Evolutionary conservation across 2,888 invertebrate species (phyloP).

Genomic region (Andrena chrysosceles): DNA sequence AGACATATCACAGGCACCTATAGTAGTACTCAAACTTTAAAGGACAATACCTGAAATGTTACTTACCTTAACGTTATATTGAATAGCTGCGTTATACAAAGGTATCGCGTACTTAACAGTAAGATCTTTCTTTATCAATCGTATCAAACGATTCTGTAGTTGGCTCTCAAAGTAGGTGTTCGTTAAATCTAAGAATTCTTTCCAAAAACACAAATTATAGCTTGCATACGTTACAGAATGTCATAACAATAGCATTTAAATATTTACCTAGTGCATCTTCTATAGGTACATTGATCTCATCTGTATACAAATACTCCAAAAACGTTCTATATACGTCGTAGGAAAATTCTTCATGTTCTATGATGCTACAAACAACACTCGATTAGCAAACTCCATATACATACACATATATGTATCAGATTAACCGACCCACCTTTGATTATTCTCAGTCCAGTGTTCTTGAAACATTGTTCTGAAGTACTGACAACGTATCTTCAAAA

Average conservation of each 20-base stretch:
- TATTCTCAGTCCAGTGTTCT: constrained; percentile 87
- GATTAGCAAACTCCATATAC: not conserved
- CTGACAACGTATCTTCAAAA: constrained; percentile 88
- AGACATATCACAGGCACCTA: not conserved
- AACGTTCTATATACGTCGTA: constrained; percentile 88
- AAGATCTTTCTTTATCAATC: constrained; percentile 87
- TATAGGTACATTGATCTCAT: constrained; percentile 87
- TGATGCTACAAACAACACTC: constrained; percentile 76
- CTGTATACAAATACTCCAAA: constrained; percentile 88
- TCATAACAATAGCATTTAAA: constrained; percentile 2
- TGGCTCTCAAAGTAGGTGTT: constrained; percentile 87
- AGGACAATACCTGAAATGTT: not conserved
- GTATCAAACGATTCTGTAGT: constrained; percentile 86
- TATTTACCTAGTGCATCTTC: constrained; percentile 87
- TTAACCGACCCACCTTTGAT: constrained; percentile 85
- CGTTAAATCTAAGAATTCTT: constrained; percentile 87
- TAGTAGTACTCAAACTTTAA: not conserved
- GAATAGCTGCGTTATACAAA: constrained; percentile 87
- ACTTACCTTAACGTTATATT: constrained; percentile 85
- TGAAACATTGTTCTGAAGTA: constrained; percentile 88
- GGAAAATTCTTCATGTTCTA: constrained; percentile 84
- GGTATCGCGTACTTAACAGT: constrained; percentile 87
- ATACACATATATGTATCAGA: not conserved
- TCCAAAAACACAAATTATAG: not conserved
- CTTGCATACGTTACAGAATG: not conserved